Conservation (phyloP, 2,113 vertebrate species). For the Tylochromis polylepis region DNA sequence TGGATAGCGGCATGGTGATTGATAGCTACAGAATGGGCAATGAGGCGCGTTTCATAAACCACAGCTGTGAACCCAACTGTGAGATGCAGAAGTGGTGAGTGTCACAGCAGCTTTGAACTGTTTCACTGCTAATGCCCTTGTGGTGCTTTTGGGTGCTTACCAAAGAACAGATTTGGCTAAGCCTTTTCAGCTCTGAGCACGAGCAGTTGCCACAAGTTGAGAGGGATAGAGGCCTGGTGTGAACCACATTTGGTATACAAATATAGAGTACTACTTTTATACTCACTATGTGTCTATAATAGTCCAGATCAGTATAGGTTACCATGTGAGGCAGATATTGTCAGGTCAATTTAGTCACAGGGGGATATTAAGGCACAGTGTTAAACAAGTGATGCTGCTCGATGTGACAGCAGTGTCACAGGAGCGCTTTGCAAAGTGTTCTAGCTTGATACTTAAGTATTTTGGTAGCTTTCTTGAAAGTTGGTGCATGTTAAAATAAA, state of each 20-base stretch:
- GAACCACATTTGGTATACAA: background rate
- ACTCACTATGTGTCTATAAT: background rate
- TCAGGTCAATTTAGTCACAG: background rate
- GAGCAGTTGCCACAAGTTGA: background rate
- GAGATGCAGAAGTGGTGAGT: conserved; percentile 99
- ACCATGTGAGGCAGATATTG: background rate
- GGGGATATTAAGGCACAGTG: background rate
- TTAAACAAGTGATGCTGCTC: background rate
- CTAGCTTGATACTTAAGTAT: conserved; percentile 3
- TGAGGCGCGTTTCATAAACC: conserved; percentile 97
- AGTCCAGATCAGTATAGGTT: background rate
- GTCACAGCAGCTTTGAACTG: conserved; percentile 1
- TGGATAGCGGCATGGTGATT: conserved; percentile 98
- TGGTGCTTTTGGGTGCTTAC: conserved; percentile 6
- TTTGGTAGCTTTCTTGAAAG: conserved; percentile 14
- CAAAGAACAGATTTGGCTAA: conserved; percentile 25
- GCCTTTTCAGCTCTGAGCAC: background rate
- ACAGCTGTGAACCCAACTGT: conserved; percentile 98
- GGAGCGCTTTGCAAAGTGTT: conserved; percentile 17
- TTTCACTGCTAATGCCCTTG: background rate
- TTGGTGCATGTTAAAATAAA: conserved; percentile 26
- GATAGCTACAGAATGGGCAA: conserved; percentile 99
- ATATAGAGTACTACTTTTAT: background rate
- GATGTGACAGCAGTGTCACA: background rate
- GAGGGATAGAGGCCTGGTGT: background rate